A percentile compares a stretch with the other conserved stretches of the same genome.
phyloP scores from a whole-genome alignment of 2,888 invertebrate genomes.

The Muschampia plurimacula region DNA sequence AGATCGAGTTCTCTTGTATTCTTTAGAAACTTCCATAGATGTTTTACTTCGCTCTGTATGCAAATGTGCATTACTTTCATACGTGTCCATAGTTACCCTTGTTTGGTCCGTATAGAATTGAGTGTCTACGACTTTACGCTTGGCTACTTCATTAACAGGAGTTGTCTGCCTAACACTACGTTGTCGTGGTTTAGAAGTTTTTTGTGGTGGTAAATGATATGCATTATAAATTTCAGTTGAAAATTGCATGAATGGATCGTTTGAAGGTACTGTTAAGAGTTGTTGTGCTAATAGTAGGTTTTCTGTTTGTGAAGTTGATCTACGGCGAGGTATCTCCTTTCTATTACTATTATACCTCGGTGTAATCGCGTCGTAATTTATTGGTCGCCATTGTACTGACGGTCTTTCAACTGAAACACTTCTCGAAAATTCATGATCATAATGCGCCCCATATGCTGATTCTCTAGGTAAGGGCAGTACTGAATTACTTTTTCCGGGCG shows the following conservation, averaged over 20 bases:
- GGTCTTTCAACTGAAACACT: constrained; percentile 10
- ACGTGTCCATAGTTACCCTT: constrained; percentile 9
- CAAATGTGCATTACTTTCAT: constrained; percentile 9
- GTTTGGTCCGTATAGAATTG: not conserved
- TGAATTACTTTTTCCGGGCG: constrained; percentile 14
- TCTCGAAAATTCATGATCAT: constrained; percentile 2
- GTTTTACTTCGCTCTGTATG: constrained; percentile 5
- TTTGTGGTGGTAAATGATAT: constrained; percentile 24
- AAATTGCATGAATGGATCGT: constrained; percentile 21
- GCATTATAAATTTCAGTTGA: constrained; percentile 8
- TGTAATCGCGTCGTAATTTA: constrained; percentile 40
- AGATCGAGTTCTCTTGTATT: constrained; percentile 1
- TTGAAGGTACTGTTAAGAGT: constrained; percentile 2
- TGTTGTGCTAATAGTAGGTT: constrained; percentile 34
- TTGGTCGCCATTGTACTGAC: constrained; percentile 39
- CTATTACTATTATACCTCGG: constrained; percentile 36
- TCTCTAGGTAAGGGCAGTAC: constrained; percentile 8
- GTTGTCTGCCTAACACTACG: constrained; percentile 14
- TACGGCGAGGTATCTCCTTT: constrained; percentile 40
- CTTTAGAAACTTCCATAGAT: constrained; percentile 14
- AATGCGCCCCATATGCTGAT: constrained; percentile 1
- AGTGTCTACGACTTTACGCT: constrained; percentile 8
- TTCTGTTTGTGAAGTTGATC: constrained; percentile 40
- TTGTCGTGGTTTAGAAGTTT: constrained; percentile 4
- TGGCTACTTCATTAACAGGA: not conserved